Evolutionary conservation across 53 echinoderm and acorn worm species (phyloP).

Genomic region (Patiria pectinifera): DNA sequence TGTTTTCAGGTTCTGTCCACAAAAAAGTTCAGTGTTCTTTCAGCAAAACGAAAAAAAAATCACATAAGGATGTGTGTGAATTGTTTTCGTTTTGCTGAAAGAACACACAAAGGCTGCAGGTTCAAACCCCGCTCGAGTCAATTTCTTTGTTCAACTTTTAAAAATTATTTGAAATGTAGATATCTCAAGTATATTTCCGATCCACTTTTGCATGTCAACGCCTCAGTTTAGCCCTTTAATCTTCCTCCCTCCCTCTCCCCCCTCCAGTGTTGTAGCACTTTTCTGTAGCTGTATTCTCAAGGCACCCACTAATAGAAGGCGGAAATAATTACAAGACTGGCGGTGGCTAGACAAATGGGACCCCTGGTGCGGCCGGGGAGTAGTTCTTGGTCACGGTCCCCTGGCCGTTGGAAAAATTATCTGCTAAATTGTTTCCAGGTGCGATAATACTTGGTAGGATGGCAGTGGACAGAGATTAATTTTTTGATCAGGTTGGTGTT

Average conservation of each 20-base stretch:
- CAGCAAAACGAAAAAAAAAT: too few relatives aligned
- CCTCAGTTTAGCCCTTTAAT: neutral
- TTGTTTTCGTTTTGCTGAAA: too few relatives aligned
- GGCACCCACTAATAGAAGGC: neutral
- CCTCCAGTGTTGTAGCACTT: neutral
- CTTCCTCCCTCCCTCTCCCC: neutral
- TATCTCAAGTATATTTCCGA: neutral
- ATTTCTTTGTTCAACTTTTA: too few relatives aligned
- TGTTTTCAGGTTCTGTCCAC: too few relatives aligned
- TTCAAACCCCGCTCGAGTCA: too few relatives aligned
- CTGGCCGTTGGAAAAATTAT: slow-evolving; percentile 39
- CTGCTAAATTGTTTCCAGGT: slow-evolving; percentile 56
- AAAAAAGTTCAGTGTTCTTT: too few relatives aligned
- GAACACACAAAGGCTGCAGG: too few relatives aligned
- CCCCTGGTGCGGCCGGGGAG: slow-evolving; percentile 13
- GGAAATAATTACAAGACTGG: slow-evolving; percentile 26
- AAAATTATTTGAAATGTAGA: neutral
- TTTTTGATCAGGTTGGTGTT: neutral
- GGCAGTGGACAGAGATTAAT: neutral
- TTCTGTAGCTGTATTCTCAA: neutral
- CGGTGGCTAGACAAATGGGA: slow-evolving; percentile 48
- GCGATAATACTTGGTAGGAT: slow-evolving; percentile 4
- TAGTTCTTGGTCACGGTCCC: slow-evolving; percentile 30
- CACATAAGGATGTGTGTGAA: too few relatives aligned
- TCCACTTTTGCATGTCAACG: neutral